Evolutionary conservation across 2,797 vertebrate species (phyloP).

Genomic region (Otolemur crassicaudatus): DNA sequence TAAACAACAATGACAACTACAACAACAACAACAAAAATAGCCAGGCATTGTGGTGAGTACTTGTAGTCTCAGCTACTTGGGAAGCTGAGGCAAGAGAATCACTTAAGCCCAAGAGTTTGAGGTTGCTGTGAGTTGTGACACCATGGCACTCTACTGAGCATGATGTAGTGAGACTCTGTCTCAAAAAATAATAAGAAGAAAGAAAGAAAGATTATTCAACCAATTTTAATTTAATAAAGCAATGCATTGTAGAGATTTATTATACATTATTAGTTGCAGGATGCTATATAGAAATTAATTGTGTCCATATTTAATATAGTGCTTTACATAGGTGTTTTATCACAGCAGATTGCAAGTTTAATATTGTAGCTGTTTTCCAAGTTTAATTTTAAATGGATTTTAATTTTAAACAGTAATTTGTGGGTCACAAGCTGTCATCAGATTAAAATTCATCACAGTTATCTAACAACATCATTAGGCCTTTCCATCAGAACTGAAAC

Average conservation of each 20-base stretch:
- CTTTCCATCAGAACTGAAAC: slow-evolving; percentile 58
- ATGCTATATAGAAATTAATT: slow-evolving; percentile 27
- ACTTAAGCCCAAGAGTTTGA: too few relatives aligned
- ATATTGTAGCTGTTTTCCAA: slow-evolving; percentile 64
- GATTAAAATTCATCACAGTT: slow-evolving; percentile 75
- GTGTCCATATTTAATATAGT: slow-evolving; percentile 49
- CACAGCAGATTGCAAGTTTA: slow-evolving; percentile 65
- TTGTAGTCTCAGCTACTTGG: too few relatives aligned
- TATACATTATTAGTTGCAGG: slow-evolving; percentile 45
- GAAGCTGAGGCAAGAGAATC: too few relatives aligned
- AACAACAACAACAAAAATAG: too few relatives aligned
- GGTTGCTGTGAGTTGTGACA: too few relatives aligned
- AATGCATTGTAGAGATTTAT: background rate
- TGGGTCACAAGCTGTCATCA: slow-evolving; percentile 79
- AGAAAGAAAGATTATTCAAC: background rate
- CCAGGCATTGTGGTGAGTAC: too few relatives aligned
- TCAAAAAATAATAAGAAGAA: background rate
- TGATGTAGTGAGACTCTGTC: too few relatives aligned
- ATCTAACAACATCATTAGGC: slow-evolving; percentile 61
- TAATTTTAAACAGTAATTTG: slow-evolving; percentile 78
- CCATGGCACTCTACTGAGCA: too few relatives aligned
- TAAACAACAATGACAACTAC: too few relatives aligned
- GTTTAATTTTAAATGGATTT: slow-evolving; percentile 72
- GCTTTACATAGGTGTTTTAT: slow-evolving; percentile 55
- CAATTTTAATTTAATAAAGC: slow-evolving; percentile 49